phyloP scores from a whole-genome alignment of 2,797 vertebrate genomes.

The Leucoraja ocellata region DNA sequence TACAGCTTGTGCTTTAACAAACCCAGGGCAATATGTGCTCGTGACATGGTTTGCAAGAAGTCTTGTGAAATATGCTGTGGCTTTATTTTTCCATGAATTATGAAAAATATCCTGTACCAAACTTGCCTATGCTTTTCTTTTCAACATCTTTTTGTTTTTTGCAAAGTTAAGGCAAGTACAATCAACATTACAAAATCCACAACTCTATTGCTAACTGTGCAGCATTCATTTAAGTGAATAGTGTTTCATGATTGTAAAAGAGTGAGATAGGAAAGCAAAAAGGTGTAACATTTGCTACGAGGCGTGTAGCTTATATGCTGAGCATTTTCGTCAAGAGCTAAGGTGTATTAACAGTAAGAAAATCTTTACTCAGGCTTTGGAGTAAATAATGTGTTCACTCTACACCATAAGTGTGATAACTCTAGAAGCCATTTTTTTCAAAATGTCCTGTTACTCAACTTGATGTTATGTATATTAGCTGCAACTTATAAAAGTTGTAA shows the following conservation, averaged over 20 bases:
- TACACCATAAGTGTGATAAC: neutral
- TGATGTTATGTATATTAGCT: neutral
- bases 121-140: conserved; percentile 51
- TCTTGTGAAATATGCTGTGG: conserved; percentile 47
- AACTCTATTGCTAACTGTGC: conserved; percentile 60
- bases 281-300: conserved; percentile 45
- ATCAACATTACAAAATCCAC: conserved; percentile 56
- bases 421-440: neutral
- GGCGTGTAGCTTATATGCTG: conserved; percentile 27
- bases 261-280: conserved; percentile 49
- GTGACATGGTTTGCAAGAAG: conserved; percentile 48
- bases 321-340: conserved; percentile 39
- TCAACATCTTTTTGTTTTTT: conserved; percentile 42
- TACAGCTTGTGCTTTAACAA: conserved; percentile 62
- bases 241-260: conserved; percentile 47
- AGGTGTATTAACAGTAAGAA: conserved; percentile 1
- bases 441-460: neutral
- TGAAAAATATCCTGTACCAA: conserved; percentile 48
- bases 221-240: conserved; percentile 55
- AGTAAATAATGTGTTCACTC: conserved; percentile 34
- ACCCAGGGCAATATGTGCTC: conserved; percentile 53
- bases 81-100: conserved; percentile 49
- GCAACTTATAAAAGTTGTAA: conserved; percentile 9
- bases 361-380: neutral
- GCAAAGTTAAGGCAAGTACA: conserved; percentile 61